phyloP scores from a whole-genome alignment of 2,797 vertebrate genomes.

The Sebastes oblongus region DNA sequence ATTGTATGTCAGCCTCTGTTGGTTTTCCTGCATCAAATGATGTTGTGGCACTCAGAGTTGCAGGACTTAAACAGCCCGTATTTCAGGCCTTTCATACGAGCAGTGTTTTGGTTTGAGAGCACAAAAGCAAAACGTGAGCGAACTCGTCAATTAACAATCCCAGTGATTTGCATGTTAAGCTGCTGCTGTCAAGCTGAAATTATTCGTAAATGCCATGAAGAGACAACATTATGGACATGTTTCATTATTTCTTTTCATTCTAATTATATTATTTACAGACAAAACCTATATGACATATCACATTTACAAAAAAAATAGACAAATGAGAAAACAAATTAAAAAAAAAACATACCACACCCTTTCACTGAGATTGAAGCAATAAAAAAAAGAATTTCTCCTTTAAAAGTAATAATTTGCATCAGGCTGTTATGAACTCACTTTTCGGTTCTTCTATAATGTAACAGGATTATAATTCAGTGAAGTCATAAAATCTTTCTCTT shows the following conservation, averaged over 20 bases:
- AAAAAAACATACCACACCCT: background rate
- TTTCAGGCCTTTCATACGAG: slow-evolving; percentile 1
- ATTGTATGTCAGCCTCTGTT: background rate
- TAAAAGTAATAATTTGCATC: background rate
- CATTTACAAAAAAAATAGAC: background rate
- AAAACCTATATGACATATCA: background rate
- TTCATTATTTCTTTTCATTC: too few relatives aligned
- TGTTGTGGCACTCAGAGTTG: background rate
- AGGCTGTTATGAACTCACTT: background rate
- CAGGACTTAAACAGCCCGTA: background rate
- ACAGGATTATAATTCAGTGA: background rate
- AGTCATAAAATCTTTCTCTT: background rate
- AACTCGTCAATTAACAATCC: slow-evolving; percentile 35
- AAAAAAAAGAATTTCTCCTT: background rate
- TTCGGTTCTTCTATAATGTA: background rate
- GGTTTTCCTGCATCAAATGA: slow-evolving; percentile 1
- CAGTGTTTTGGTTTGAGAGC: slow-evolving; percentile 24
- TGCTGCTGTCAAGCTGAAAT: background rate
- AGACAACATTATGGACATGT: background rate
- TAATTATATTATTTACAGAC: background rate
- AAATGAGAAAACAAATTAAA: background rate
- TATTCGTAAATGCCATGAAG: background rate
- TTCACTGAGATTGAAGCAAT: too few relatives aligned
- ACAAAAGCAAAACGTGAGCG: slow-evolving; percentile 41
- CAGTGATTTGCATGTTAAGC: slow-evolving; percentile 31